phyloP scores from a whole-genome alignment of 2,113 vertebrate species.

The Melanocharis versteri region DNA sequence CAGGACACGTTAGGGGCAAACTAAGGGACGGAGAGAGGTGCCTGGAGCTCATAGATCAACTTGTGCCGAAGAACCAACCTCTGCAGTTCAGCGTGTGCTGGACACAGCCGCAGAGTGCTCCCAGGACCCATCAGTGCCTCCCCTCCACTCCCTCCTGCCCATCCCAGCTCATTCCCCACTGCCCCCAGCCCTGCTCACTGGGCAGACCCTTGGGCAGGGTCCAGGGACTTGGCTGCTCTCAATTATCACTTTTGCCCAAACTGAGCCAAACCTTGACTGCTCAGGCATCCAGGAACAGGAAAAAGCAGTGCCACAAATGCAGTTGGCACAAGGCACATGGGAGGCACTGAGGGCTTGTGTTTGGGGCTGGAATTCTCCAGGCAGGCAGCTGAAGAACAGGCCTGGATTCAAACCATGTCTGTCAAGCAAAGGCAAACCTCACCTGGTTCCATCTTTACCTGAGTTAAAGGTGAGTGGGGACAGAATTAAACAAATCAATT shows the following conservation, averaged over 20 bases:
- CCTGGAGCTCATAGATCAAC: not conserved
- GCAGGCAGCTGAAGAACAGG: not conserved
- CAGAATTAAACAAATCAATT: not conserved
- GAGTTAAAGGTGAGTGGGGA: not conserved
- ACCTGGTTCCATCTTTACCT: not conserved
- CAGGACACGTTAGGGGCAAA: not conserved
- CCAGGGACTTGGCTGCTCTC: not conserved
- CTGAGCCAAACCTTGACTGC: not conserved
- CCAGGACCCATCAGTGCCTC: not conserved
- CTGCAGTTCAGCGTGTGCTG: not conserved
- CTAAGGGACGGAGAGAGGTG: not conserved
- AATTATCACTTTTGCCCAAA: not conserved
- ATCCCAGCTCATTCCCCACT: too few relatives aligned
- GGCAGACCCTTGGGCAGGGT: not conserved
- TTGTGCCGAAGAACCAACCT: not conserved
- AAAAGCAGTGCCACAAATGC: not conserved
- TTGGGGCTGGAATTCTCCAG: not conserved
- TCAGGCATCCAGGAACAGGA: not conserved
- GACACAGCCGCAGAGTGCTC: not conserved
- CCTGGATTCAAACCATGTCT: not conserved
- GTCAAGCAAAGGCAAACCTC: not conserved
- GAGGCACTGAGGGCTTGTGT: not conserved
- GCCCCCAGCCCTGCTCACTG: not conserved
- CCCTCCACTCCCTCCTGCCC: not conserved
- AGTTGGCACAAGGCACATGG: not conserved